Base-by-base conservation (phyloP, 2,888 invertebrate species). In the Lapara coniferarum region DNA sequence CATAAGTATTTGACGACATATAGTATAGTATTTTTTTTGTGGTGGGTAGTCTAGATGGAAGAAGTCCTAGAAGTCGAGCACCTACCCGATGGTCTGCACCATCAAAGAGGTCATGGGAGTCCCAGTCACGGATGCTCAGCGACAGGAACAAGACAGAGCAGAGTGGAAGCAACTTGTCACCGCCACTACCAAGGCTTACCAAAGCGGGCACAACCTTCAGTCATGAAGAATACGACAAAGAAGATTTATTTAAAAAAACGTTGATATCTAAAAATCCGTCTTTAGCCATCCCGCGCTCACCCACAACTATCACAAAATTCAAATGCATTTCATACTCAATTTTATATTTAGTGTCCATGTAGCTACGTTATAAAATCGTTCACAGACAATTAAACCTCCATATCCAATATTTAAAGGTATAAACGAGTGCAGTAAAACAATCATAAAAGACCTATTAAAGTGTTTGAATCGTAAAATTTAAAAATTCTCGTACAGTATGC, bases 361-460 rank as follows among this genome's bases (percentile, higher is more conserved):
- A 59, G 59, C 12, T 66, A n/a, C 37, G 53, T 30, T 52, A 66
- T 66, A 67, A 71, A 76, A 75, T 76, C 72, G 67, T 73, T 82
- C 76, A 78, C 81, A 74, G 79, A 81, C 82, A 84, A 85, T 86
- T 86, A 87, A 85, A 73, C 59, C 81, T 70, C 72, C 72, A 82
- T 81, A 80, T 82, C 76, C 81, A 84, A 87, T 86, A 87, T 86
- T 88, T 84, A 85, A 87, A 86, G 75, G 81, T 82, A 83, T 87
- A 85, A 84, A 83, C 78, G 77, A 77, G 73, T 67, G 80, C 79
- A 85, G 76, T 87, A 86, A 88, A 89, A 84, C 80, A 83, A 82
- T 81, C 81, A 82, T 89, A 88, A 88, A 88, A 87, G 75, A 74
- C 78, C 84, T 84, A 87, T 89, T 88, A 84, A 82, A 82, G 82